phyloP scores from a whole-genome alignment of 2,888 invertebrate species.

The Ochropleura plecta region DNA sequence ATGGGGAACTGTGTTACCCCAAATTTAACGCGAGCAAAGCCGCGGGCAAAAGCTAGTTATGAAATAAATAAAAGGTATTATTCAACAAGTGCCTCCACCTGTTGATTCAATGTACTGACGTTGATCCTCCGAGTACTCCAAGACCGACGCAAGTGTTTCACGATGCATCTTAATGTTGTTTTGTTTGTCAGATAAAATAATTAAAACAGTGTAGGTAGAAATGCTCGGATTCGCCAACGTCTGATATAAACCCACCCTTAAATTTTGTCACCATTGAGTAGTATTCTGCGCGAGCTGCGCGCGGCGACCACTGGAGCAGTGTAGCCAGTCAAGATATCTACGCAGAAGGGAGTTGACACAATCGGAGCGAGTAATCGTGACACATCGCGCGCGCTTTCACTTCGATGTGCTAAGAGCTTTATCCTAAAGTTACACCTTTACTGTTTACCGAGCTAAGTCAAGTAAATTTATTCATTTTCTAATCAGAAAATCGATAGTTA shows the following conservation, averaged over 20 bases:
- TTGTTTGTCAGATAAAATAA: not conserved
- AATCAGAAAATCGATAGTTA: conserved; percentile 40
- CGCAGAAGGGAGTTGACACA: not conserved
- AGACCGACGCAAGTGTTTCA: not conserved
- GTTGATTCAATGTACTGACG: not conserved
- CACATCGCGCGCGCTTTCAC: not conserved
- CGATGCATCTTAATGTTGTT: no score
- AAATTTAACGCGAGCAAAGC: no score
- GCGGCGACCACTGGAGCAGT: no score
- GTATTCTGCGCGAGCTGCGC: not conserved
- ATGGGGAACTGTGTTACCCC: no score
- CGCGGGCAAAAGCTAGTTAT: no score
- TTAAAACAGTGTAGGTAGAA: not conserved
- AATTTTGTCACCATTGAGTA: not conserved
- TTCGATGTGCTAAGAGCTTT: not conserved
- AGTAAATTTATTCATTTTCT: conserved; percentile 6
- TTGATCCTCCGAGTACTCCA: not conserved
- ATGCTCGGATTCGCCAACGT: not conserved
- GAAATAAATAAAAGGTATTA: not conserved
- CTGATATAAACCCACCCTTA: not conserved
- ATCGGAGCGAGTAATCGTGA: not conserved
- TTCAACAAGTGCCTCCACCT: not conserved
- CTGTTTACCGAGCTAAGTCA: not conserved
- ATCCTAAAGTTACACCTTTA: not conserved
- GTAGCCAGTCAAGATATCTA: not conserved